A percentile compares a stretch with the other conserved stretches of the same genome.
These are phyloP conservation scores for Nemopilema nomurai DNA, from an alignment of 30 jellyfish, hydroid and myxozoan species.

Conservation along the genomic window DNA sequence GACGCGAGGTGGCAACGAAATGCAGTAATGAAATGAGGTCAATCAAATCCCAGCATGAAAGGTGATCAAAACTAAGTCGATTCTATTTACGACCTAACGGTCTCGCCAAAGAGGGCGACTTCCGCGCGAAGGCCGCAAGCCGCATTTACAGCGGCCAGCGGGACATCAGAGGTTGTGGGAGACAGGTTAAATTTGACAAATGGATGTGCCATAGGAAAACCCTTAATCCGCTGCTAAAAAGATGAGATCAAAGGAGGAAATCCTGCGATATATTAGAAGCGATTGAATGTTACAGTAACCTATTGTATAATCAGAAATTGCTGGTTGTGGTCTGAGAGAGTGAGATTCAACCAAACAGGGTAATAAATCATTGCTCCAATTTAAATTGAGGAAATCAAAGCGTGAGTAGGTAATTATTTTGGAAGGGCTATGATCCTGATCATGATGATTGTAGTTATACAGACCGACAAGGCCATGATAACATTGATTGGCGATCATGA, in stretches of 20 bases:
- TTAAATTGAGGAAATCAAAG: neutral
- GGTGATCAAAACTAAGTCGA: neutral
- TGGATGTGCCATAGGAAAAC: conserved; percentile 28
- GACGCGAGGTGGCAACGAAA: neutral
- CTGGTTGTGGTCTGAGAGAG: neutral
- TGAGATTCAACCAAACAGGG: neutral
- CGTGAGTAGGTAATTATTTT: too few relatives aligned
- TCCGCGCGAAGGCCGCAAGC: conserved; percentile 11
- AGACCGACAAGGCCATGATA: neutral
- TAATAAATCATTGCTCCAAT: neutral
- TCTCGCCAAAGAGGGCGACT: neutral
- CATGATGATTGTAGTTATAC: neutral
- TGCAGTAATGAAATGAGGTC: conserved; percentile 8
- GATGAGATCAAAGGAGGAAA: conserved; percentile 37
- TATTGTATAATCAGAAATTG: neutral
- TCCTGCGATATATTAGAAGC: conserved; percentile 24
- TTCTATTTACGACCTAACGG: neutral
- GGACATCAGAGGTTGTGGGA: neutral
- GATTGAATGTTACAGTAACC: conserved; percentile 2
- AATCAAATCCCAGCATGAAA: conserved; percentile 38
- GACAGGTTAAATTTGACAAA: neutral
- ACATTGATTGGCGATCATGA: neutral
- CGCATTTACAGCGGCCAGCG: neutral
- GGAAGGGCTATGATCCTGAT: neutral
- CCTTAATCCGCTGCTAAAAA: conserved; percentile 35